Evolutionary conservation across 1,140 invertebrate species (phyloP).

Genomic region (Limonius californicus): DNA sequence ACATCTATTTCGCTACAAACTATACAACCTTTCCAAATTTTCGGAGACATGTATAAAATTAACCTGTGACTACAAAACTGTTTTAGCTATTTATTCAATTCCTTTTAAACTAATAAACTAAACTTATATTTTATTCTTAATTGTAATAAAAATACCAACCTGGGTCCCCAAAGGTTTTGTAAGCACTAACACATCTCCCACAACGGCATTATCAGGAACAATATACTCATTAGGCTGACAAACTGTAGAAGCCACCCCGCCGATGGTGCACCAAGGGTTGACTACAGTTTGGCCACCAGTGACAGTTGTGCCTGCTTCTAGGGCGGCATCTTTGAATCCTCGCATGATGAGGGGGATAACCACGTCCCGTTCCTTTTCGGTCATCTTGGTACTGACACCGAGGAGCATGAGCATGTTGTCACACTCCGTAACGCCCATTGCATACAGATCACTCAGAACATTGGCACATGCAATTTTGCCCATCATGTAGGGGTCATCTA

Average conservation of each 20-base stretch:
- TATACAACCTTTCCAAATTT: too few species aligned
- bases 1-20: too few species aligned
- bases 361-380: slow-evolving; percentile 92
- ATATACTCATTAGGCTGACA: slow-evolving; percentile 95
- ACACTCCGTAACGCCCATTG: slow-evolving; percentile 98
- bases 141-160: slow-evolving; percentile 27
- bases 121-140: too few species aligned
- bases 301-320: slow-evolving; percentile 89
- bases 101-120: too few species aligned
- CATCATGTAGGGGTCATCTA: slow-evolving; percentile 99
- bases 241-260: slow-evolving; percentile 92
- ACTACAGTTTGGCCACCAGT: slow-evolving; percentile 96
- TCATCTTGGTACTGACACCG: slow-evolving; percentile 94
- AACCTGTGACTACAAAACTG: too few species aligned
- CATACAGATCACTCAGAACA: slow-evolving; percentile 97
- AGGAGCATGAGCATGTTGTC: slow-evolving; percentile 99
- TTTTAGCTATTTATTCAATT: too few species aligned
- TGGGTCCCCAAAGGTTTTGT: slow-evolving; percentile 95
- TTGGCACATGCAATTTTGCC: slow-evolving; percentile 98
- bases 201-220: slow-evolving; percentile 93
- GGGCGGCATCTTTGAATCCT: slow-evolving; percentile 91
- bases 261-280: slow-evolving; percentile 97
- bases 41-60: too few species aligned
- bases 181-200: slow-evolving; percentile 93
- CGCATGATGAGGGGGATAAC: slow-evolving; percentile 93